These are phyloP conservation scores for Corbicula japonica DNA, from an alignment of 2,888 invertebrate species.

Conservation along the genomic window DNA sequence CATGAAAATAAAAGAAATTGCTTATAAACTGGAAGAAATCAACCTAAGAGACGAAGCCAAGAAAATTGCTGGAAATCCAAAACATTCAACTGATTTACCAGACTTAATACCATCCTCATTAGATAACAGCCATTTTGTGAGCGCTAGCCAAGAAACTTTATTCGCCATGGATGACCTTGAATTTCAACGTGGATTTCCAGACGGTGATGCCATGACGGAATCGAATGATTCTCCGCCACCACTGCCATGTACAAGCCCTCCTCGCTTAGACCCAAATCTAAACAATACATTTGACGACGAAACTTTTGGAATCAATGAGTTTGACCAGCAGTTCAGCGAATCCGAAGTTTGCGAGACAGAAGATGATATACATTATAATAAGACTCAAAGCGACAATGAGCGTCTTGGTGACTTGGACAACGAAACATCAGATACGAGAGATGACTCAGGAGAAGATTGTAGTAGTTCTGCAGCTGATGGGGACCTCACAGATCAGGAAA, in stretches of 20 bases:
- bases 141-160: constrained; percentile 3
- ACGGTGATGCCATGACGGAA: neutral
- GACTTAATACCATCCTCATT: constrained; percentile 45
- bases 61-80: neutral
- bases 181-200: constrained; percentile 2
- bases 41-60: neutral
- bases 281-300: too few relatives aligned
- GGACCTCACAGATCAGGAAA: neutral
- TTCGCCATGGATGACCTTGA: constrained; percentile 1
- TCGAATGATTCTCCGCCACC: constrained; percentile 20
- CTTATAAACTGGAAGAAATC: neutral
- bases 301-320: too few relatives aligned
- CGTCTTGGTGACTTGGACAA: too few relatives aligned
- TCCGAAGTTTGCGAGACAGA: too few relatives aligned
- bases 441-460: constrained; percentile 4
- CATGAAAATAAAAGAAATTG: constrained; percentile 20
- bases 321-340: too few relatives aligned
- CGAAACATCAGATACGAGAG: too few relatives aligned
- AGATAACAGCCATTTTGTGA: neutral
- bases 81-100: constrained; percentile 19
- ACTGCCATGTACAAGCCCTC: neutral
- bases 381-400: too few relatives aligned
- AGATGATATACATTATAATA: too few relatives aligned
- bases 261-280: neutral
- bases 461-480: constrained; percentile 17